Percentiles rank a stretch among this genome's conserved stretches.
These are phyloP conservation scores for Elanoides forficatus DNA, from an alignment of 2,113 vertebrate species.

Conservation along the genomic window DNA sequence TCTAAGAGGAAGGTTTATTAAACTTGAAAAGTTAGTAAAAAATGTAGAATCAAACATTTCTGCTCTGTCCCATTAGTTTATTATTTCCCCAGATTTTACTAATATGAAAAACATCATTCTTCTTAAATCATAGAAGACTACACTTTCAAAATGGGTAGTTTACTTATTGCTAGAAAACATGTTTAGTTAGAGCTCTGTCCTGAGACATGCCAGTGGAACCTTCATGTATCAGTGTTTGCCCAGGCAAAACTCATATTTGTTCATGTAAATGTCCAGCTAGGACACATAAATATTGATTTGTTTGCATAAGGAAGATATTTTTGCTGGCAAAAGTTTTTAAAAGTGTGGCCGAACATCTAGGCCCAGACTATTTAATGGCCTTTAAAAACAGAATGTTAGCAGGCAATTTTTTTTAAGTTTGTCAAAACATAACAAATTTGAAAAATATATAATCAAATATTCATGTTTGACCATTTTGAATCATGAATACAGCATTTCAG, in stretches of 20 bases:
- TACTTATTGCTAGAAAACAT: constrained; percentile 12
- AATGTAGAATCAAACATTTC: neutral
- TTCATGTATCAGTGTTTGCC: constrained; percentile 21
- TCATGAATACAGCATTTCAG: neutral
- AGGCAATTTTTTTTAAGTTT: neutral
- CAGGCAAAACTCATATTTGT: constrained; percentile 43
- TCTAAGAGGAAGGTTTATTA: neutral
- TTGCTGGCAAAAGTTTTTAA: constrained; percentile 23
- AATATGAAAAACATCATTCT: neutral
- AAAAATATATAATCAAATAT: neutral
- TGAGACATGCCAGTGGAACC: neutral
- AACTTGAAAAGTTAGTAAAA: neutral
- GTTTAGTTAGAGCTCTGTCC: neutral
- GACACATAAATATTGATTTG: constrained; percentile 48
- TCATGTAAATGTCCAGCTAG: constrained; percentile 54
- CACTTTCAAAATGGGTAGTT: neutral
- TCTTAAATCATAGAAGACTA: neutral
- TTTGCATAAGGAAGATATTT: constrained; percentile 42
- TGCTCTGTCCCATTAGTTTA: neutral
- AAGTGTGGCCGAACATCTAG: neutral
- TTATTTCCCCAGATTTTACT: neutral
- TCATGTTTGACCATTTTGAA: neutral
- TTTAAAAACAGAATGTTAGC: neutral
- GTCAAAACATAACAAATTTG: neutral
- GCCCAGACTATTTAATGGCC: neutral